Conservation (phyloP, 2,113 vertebrate species). For the Microcebus murinus region DNA sequence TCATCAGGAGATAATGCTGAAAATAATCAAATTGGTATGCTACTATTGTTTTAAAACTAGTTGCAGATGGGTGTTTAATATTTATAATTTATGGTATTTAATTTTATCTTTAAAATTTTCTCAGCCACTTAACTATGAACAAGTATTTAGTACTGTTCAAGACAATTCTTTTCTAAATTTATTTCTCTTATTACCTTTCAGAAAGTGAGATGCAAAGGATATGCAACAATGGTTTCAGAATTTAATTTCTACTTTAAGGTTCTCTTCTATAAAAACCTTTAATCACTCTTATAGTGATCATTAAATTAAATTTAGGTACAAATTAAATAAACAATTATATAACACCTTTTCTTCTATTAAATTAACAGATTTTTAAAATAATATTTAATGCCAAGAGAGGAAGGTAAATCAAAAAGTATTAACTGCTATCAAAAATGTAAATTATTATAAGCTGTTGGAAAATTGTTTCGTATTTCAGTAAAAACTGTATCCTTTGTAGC, state of each 20-base stretch:
- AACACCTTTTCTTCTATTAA: neutral
- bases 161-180: neutral
- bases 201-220: neutral
- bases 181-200: neutral
- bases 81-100: neutral
- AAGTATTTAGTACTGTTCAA: neutral
- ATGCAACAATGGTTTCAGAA: neutral
- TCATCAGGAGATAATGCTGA: neutral
- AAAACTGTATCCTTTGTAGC: neutral
- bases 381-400: neutral
- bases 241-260: conserved; percentile 17
- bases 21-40: neutral
- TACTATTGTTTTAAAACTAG: neutral
- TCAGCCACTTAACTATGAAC: neutral
- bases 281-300: neutral
- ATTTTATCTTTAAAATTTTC: neutral
- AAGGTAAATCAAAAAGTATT: neutral
- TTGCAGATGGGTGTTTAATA: neutral
- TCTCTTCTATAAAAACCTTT: neutral
- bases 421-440: neutral
- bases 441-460: neutral
- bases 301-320: neutral
- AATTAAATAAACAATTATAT: neutral
- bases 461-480: neutral
- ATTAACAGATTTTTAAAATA: neutral